Evolutionary conservation across 2,888 invertebrate genomes (phyloP).

Genomic region (Cryptocheilus praepositus): DNA sequence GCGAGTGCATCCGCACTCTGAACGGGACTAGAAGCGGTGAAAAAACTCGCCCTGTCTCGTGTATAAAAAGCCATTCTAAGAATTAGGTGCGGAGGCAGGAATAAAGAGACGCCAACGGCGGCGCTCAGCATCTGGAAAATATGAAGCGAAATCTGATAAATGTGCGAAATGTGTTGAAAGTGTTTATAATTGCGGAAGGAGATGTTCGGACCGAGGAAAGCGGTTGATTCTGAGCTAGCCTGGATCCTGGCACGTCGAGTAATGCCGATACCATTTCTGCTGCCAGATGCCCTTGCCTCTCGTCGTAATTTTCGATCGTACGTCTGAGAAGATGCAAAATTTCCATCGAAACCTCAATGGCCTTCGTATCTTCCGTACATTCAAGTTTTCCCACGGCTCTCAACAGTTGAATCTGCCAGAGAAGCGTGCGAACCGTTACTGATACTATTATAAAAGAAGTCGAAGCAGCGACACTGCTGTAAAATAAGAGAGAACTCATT

Average conservation of each 20-base stretch:
- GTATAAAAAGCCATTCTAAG: conserved; percentile 48
- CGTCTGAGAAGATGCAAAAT: conserved; percentile 58
- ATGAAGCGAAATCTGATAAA: not conserved
- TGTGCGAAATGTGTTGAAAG: no score
- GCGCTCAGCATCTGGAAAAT: conserved; percentile 56
- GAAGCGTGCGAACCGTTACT: not conserved
- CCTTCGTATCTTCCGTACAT: conserved; percentile 34
- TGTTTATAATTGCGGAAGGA: not conserved
- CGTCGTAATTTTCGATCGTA: conserved; percentile 55
- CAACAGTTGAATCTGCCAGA: conserved; percentile 16
- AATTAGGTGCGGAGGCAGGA: conserved; percentile 29
- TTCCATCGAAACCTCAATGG: conserved; percentile 38
- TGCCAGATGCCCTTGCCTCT: conserved; percentile 47
- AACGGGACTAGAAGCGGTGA: conserved; percentile 22
- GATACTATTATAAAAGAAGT: no score
- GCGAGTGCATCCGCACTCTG: conserved; percentile 41
- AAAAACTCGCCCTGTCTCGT: conserved; percentile 39
- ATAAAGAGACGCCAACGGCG: conserved; percentile 36
- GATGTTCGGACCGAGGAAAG: conserved; percentile 43
- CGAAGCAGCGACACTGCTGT: no score
- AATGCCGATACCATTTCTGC: conserved; percentile 53
- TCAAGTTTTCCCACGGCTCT: conserved; percentile 15
- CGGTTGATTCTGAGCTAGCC: conserved; percentile 35
- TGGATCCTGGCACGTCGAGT: conserved; percentile 42
- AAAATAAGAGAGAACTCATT: no score